phyloP scores from a whole-genome alignment of 2,113 vertebrate species.

The Acrocephalus kingi region DNA sequence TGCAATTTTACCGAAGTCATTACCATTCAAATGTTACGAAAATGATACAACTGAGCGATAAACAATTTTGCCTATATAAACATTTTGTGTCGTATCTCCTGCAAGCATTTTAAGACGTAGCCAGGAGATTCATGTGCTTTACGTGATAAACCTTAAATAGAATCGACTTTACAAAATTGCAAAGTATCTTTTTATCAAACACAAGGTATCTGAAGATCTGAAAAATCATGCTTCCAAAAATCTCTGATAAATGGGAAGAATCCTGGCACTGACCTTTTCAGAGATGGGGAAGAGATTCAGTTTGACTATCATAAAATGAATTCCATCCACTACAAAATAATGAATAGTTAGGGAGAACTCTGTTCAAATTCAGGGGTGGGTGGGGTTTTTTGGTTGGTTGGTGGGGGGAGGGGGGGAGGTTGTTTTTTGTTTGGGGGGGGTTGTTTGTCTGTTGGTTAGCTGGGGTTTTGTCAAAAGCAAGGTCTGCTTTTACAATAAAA shows the following conservation, averaged over 20 bases:
- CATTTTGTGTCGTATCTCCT: not conserved
- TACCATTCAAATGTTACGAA: not conserved
- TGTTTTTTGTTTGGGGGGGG: not conserved
- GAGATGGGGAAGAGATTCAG: not conserved
- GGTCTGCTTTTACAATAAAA: conserved; percentile 40
- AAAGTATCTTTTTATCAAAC: not conserved
- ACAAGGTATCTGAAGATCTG: not conserved
- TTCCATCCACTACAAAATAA: not conserved
- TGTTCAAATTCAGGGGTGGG: not conserved
- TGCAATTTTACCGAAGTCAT: not conserved
- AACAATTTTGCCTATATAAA: not conserved
- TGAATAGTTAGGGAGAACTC: not conserved
- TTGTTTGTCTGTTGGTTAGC: not conserved
- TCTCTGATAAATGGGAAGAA: not conserved
- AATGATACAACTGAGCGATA: not conserved
- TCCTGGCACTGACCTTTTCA: not conserved
- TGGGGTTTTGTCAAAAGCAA: not conserved
- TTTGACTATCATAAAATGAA: not conserved
- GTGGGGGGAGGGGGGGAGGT: too few relatives aligned
- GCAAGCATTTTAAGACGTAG: not conserved
- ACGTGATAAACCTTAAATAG: not conserved
- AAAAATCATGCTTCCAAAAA: not conserved
- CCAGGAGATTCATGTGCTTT: not conserved
- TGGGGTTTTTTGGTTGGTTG: not conserved
- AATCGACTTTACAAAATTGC: not conserved